Conservation (phyloP, 2,113 vertebrate genomes). For the Ailuropoda melanoleuca region DNA sequence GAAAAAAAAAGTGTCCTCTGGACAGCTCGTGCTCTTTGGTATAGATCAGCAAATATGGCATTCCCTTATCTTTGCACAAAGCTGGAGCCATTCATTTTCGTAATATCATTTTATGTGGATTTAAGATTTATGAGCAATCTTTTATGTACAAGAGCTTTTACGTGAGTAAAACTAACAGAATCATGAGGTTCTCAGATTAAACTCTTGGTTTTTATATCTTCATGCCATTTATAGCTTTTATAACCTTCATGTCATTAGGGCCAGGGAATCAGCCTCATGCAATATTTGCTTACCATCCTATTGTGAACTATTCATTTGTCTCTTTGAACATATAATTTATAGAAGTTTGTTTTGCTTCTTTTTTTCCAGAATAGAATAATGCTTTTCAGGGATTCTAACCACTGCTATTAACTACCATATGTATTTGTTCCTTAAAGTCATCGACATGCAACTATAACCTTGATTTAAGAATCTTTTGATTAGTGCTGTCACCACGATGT, state of each 20-base stretch:
- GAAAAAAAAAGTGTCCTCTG: neutral
- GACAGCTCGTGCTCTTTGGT: neutral
- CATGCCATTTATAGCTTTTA: neutral
- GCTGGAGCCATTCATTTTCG: neutral
- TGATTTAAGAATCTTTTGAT: neutral
- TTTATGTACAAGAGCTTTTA: slow-evolving; percentile 6
- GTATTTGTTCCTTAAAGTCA: neutral
- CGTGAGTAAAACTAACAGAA: neutral
- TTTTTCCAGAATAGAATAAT: neutral
- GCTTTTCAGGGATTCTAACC: neutral
- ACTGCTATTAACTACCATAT: neutral
- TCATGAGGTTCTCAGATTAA: neutral
- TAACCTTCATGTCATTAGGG: neutral
- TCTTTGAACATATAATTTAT: neutral
- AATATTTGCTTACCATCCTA: neutral
- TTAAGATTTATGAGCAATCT: slow-evolving; percentile 28
- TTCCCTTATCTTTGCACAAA: neutral
- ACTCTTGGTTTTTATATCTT: neutral
- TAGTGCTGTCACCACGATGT: neutral
- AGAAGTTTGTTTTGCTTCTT: neutral
- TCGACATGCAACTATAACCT: neutral
- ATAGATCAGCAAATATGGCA: neutral
- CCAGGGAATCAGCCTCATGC: neutral
- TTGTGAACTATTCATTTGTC: neutral
- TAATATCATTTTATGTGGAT: neutral